Evolutionary conservation across 2,797 vertebrate genomes (phyloP).

Genomic region (Brachymystax lenok): DNA sequence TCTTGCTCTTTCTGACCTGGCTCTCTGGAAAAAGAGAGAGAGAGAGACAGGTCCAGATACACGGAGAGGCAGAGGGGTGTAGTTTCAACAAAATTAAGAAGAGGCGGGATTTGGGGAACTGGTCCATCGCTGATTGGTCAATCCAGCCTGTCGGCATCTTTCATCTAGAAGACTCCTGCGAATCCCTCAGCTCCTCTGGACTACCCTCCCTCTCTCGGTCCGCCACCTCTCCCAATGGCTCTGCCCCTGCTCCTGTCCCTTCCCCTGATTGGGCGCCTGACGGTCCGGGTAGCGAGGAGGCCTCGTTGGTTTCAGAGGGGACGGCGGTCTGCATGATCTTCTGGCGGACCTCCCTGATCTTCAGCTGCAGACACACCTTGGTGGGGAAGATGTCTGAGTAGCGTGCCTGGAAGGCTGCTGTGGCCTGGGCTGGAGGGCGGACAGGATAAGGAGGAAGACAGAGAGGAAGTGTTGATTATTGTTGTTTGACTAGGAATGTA

Average conservation of each 20-base stretch:
- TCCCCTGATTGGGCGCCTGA: slow-evolving; percentile 71
- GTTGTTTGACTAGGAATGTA: too few species aligned
- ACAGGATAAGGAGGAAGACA: background rate
- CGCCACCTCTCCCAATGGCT: slow-evolving; percentile 68
- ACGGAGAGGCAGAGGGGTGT: slow-evolving; percentile 28
- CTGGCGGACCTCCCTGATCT: slow-evolving; percentile 95
- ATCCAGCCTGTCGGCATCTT: slow-evolving; percentile 37
- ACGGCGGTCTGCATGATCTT: slow-evolving; percentile 95
- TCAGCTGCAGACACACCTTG: slow-evolving; percentile 92
- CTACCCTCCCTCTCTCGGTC: slow-evolving; percentile 66
- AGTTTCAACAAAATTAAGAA: slow-evolving; percentile 11
- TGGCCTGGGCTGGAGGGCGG: slow-evolving; percentile 83
- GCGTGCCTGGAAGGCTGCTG: slow-evolving; percentile 89
- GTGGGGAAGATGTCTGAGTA: slow-evolving; percentile 93
- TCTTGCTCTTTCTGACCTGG: slow-evolving; percentile 37
- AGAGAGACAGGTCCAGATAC: slow-evolving; percentile 28
- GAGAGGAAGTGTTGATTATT: background rate
- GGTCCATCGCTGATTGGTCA: slow-evolving; percentile 44
- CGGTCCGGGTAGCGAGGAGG: slow-evolving; percentile 66
- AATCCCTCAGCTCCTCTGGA: slow-evolving; percentile 69
- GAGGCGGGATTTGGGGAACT: slow-evolving; percentile 22
- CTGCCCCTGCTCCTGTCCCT: slow-evolving; percentile 49
- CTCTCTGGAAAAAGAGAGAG: background rate
- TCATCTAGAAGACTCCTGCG: slow-evolving; percentile 82
- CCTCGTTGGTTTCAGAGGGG: slow-evolving; percentile 77